Conservation (phyloP, 1,140 invertebrate species). For the Pectinophora gossypiella region DNA sequence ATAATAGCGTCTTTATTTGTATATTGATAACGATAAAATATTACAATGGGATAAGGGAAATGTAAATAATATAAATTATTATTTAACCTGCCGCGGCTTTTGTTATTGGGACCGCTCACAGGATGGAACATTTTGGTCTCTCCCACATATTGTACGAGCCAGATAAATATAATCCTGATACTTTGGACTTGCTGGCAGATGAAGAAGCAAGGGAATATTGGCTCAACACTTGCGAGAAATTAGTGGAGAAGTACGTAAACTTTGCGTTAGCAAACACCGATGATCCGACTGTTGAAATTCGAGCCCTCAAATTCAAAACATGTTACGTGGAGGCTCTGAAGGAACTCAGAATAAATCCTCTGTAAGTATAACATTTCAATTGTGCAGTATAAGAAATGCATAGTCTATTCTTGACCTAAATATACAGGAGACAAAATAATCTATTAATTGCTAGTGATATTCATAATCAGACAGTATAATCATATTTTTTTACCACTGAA, state of each 20-base stretch:
- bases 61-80: constrained; percentile 25
- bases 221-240: constrained; percentile 92
- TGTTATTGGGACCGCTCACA: constrained; percentile 6
- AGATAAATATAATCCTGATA: constrained; percentile 89
- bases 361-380: constrained; percentile 77
- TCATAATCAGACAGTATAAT: too few relatives aligned
- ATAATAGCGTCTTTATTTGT: constrained; percentile 34
- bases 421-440: too few relatives aligned
- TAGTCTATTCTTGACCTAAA: too few relatives aligned
- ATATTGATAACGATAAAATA: constrained; percentile 46
- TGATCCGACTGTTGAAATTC: constrained; percentile 82
- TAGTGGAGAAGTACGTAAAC: constrained; percentile 84
- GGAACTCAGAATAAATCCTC: constrained; percentile 86
- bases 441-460: too few relatives aligned
- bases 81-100: constrained; percentile 9
- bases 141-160: constrained; percentile 62
- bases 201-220: constrained; percentile 93
- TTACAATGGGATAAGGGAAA: constrained; percentile 48
- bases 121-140: constrained; percentile 67
- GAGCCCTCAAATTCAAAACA: constrained; percentile 88
- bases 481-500: too few relatives aligned
- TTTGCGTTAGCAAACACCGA: constrained; percentile 88
- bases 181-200: constrained; percentile 91
- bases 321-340: constrained; percentile 89
- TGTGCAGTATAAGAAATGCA: too few relatives aligned